These are phyloP conservation scores for Cyclophora albipunctata DNA, from an alignment of 2,888 invertebrate genomes.

Conservation along the genomic window DNA sequence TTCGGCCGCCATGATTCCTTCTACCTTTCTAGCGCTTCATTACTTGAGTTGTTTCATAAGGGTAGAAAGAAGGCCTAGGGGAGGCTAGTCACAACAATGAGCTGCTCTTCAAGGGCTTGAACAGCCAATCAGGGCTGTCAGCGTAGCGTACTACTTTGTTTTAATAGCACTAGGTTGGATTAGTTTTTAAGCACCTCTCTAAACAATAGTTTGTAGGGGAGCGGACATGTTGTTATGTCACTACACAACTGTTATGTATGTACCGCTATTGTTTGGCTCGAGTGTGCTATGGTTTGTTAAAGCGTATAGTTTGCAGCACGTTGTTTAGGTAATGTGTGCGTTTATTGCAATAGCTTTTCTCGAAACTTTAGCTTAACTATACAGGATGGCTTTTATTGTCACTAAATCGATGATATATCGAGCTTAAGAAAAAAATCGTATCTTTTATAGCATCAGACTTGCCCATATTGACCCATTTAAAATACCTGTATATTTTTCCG, in stretches of 20 bases:
- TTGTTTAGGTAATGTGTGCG: too few relatives aligned
- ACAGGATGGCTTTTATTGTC: too few relatives aligned
- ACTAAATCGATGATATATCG: too few relatives aligned
- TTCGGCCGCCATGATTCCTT: too few relatives aligned
- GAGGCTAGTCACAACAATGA: conserved; percentile 34
- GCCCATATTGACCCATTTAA: too few relatives aligned
- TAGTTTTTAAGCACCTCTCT: conserved; percentile 64
- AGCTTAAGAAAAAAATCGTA: too few relatives aligned
- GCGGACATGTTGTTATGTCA: conserved; percentile 44
- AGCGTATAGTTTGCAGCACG: too few relatives aligned
- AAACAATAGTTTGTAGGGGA: conserved; percentile 53
- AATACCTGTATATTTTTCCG: too few relatives aligned
- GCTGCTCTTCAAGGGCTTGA: conserved; percentile 35
- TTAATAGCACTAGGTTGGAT: conserved; percentile 68
- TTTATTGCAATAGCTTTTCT: too few relatives aligned
- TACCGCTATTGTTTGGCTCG: conserved; percentile 12
- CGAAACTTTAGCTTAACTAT: too few relatives aligned
- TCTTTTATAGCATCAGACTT: too few relatives aligned
- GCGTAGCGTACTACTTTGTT: conserved; percentile 55
- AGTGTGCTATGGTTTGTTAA: too few relatives aligned
- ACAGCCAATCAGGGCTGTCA: conserved; percentile 56
- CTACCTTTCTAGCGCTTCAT: background rate
- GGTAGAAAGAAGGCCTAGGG: conserved; percentile 19
- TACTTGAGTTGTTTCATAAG: conserved; percentile 4
- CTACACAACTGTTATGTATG: conserved; percentile 1